Percentiles rank a stretch among this genome's conserved stretches.
phyloP scores from a whole-genome alignment of 2,113 vertebrate genomes.

The Menidia beryllina region DNA sequence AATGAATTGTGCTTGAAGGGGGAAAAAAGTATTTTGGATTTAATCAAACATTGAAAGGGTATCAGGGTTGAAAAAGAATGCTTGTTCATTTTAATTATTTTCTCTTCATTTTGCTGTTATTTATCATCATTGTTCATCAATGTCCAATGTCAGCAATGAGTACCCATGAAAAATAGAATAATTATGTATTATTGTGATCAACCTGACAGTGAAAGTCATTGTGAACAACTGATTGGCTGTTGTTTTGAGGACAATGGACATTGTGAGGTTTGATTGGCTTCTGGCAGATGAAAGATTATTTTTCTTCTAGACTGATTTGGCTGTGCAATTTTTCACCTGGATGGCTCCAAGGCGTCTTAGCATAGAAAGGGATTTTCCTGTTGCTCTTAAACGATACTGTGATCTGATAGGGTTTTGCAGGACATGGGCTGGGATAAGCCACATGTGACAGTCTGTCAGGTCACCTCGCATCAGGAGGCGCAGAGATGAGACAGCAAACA shows the following conservation, averaged over 20 bases:
- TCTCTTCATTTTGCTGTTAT: conserved; percentile 60
- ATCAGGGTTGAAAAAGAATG: conserved; percentile 25
- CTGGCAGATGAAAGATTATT: conserved; percentile 47
- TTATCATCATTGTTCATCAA: conserved; percentile 43
- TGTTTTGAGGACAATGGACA: conserved; percentile 46
- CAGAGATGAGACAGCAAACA: conserved; percentile 57
- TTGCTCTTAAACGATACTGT: conserved; percentile 43
- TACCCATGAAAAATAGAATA: conserved; percentile 67
- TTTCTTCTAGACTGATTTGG: conserved; percentile 77
- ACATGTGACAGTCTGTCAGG: conserved; percentile 77
- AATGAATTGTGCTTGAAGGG: conserved; percentile 67
- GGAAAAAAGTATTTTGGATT: conserved; percentile 68
- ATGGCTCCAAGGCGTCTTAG: conserved; percentile 52
- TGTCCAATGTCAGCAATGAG: conserved; percentile 53
- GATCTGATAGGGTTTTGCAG: conserved; percentile 53
- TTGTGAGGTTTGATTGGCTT: conserved; percentile 66
- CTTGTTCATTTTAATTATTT: conserved; percentile 58
- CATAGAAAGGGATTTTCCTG: conserved; percentile 24
- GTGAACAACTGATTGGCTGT: conserved; percentile 61
- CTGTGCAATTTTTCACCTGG: conserved; percentile 77
- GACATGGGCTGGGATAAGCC: conserved; percentile 48
- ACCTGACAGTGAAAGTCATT: conserved; percentile 63
- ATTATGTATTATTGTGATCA: conserved; percentile 67
- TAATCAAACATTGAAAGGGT: conserved; percentile 69
- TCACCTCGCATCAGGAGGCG: conserved; percentile 69